Evolutionary conservation across 1,140 invertebrate species (phyloP).

Genomic region (Apis laboriosa): DNA sequence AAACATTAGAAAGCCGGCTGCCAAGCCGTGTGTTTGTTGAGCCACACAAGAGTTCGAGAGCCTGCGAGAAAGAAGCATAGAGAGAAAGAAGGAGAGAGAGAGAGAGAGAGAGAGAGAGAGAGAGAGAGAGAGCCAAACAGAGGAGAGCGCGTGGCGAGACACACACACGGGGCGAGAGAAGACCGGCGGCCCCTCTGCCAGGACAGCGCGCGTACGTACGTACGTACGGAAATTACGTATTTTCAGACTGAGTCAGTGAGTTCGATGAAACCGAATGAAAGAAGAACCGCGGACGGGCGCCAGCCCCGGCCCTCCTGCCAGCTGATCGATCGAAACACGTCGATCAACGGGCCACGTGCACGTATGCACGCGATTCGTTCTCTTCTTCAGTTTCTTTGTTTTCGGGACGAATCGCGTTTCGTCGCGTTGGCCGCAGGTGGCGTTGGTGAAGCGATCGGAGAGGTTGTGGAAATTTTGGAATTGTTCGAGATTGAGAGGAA

Average conservation of each 20-base stretch:
- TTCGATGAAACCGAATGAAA: slow-evolving; percentile 52
- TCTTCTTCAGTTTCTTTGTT: neutral
- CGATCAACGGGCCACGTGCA: slow-evolving; percentile 15
- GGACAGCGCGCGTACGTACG: slow-evolving; percentile 18
- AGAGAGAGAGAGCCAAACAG: neutral
- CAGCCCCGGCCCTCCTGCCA: slow-evolving; percentile 30
- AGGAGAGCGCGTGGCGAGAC: neutral
- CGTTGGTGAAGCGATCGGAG: too few relatives aligned
- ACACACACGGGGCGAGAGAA: neutral
- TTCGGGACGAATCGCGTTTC: too few relatives aligned
- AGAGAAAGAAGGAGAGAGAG: neutral
- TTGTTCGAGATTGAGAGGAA: too few relatives aligned
- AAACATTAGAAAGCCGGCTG: slow-evolving; percentile 77
- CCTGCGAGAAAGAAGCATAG: neutral
- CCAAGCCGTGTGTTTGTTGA: slow-evolving; percentile 67
- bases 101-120: neutral
- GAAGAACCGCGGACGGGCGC: slow-evolving; percentile 26
- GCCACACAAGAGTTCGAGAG: slow-evolving; percentile 1
- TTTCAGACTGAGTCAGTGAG: slow-evolving; percentile 53
- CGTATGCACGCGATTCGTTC: neutral
- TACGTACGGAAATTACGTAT: slow-evolving; percentile 50
- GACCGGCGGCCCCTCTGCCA: slow-evolving; percentile 29
- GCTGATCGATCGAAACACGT: slow-evolving; percentile 37
- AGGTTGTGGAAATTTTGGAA: too few relatives aligned
- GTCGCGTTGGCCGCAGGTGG: too few relatives aligned